Evolutionary conservation across 2,888 invertebrate genomes (phyloP), one percentile per base, ranked within the genome.

Genomic region (Gibbula magus): DNA sequence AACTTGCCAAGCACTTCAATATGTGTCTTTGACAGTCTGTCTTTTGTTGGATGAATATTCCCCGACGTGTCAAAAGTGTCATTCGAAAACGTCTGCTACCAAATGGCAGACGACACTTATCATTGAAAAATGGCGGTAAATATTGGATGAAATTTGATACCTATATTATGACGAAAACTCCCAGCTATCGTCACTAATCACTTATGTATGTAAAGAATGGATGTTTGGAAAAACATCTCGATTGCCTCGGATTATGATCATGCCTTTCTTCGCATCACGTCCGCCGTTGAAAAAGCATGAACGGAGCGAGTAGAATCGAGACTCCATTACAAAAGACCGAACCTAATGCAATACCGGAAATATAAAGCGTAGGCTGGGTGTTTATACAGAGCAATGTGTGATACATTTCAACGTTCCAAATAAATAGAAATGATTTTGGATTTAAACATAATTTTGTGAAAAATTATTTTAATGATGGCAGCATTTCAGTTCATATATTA

Each of bases 131-230:
- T 35, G 70, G 70, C 35, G 70, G 70, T 35, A 70, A 70, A 70
- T 70, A 70, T 70, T 70, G 70, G 35, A 70, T 39, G 70, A 70
- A 70, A 70, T 35, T 32, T 70, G 70, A 70, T 70, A 70, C 32
- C 70, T 70, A 70, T 39, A 70, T 20, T 70, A 70, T 70, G 70
- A 70, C 70, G 35, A 35, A 70, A 70, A 70, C 70, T n/a, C 70
- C 70, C 39, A 70, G 13, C 32, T n/a, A 70, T 70, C 35, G 70
- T 39, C 35, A 35, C 39, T 70, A 70, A 70, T 70, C 70, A 70
- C 70, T 70, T 70, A 70, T 70, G 20, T 39, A 18, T 70, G 70
- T 18, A 70, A 70, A 70, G 70, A 39, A 8, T 70, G 70, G 70
- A 70, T 70, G 70, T 70, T 70, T 70, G 20, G 2, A 3, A 39